These are phyloP conservation scores for Pelusios castaneus DNA, from an alignment of 2,113 vertebrate genomes.

Conservation along the genomic window DNA sequence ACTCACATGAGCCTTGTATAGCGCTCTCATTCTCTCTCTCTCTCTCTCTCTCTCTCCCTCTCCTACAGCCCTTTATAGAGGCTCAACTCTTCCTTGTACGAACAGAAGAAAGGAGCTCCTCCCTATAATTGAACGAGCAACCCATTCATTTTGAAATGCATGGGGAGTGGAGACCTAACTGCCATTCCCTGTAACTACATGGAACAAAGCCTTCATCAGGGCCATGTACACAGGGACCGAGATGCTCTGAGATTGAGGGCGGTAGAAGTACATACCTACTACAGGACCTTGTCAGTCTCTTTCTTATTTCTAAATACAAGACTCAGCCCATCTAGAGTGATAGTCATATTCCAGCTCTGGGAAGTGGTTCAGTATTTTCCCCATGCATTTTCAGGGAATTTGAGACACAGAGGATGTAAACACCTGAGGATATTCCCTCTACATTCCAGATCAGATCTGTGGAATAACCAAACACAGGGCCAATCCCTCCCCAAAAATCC, in stretches of 20 bases:
- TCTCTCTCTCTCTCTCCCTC: background rate
- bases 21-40: no score
- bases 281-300: background rate
- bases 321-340: background rate
- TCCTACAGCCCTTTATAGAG: background rate
- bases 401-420: background rate
- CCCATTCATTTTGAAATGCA: background rate
- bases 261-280: background rate
- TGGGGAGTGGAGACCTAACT: conserved; percentile 4
- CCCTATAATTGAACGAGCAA: background rate
- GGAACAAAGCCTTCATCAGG: background rate
- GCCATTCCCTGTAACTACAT: background rate
- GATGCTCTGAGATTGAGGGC: background rate
- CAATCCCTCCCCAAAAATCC: background rate
- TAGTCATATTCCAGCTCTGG: background rate
- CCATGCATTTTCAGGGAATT: background rate
- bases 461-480: background rate
- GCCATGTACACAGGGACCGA: background rate
- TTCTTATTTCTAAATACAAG: background rate
- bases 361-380: background rate
- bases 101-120: background rate
- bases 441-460: background rate
- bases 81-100: background rate
- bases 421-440: background rate
- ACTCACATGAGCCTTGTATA: background rate